Base-by-base conservation (phyloP, 1,140 invertebrate species). In the Conus ventricosus region DNA sequence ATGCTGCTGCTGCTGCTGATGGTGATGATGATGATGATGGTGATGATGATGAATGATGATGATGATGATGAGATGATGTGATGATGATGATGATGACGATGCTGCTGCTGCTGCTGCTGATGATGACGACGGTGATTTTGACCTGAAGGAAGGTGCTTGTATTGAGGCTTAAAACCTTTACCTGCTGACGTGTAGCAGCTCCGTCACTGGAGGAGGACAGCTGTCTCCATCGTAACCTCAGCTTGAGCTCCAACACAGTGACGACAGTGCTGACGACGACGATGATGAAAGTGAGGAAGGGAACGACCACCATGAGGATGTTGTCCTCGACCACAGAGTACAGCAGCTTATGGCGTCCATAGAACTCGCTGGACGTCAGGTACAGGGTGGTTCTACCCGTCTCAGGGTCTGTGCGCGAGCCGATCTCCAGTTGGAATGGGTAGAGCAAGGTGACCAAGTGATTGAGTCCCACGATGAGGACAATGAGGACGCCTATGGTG, bases 191-290 rank as follows among this genome's bases (percentile, higher is more conserved):
- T 0, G 13, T 4, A 23, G 67, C 67, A 71, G 67, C 67, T 8
- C 20, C 67, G 20, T 23, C 20, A 39, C 76, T 39, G 63, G n/a
- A 11, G 10, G 57, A 20, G 25, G 51, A 54, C 10, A 17, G 6
- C 63, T 76, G 63, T 23, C 84, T 60, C 84, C 84, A 85, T n/a
- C 27, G 13, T 27, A 76, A 39, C 60, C 23, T 27, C 51, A n/a
- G 8, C 25, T 75, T 85, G 39, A 85, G 84, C 63, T 75, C 39
- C 11, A 85, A n/a, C 27, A 85, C 84, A 54, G 84, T 85, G 84
- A 67, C 67, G 51, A 60, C 84, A 20, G 84, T 85, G 67, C 57
- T 27, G 13, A 75, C 11, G 63, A 25, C 20, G 51, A 85, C 84
- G 4, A 85, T 67, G 5, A 53, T 53, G 39, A 85, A 85, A 0